phyloP scores from a whole-genome alignment of 2,113 vertebrate genomes.

The Athene cunicularia region DNA sequence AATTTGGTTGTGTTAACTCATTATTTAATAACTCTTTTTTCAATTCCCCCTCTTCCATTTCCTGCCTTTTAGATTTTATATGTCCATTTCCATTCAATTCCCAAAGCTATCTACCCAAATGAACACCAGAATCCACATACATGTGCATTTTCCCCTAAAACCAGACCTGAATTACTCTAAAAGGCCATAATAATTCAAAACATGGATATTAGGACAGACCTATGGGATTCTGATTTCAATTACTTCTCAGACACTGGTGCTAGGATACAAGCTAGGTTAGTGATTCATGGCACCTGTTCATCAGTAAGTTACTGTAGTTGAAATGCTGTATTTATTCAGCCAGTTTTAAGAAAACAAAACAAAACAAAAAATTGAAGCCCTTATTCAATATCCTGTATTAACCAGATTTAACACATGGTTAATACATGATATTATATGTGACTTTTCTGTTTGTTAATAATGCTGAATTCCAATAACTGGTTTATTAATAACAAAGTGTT shows the following conservation, averaged over 20 bases:
- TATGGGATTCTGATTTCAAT: background rate
- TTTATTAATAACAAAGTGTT: constrained; percentile 8
- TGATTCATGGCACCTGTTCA: background rate
- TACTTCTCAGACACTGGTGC: background rate
- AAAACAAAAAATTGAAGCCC: background rate
- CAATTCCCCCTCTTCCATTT: background rate
- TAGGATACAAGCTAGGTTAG: background rate
- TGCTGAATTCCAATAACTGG: background rate
- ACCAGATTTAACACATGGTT: rapidly evolving
- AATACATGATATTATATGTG: background rate
- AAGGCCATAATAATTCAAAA: background rate
- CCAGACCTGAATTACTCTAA: background rate
- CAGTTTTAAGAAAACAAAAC: background rate
- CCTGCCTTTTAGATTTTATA: background rate
- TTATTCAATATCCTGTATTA: background rate
- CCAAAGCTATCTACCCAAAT: background rate
- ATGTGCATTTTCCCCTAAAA: background rate
- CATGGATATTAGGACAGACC: background rate
- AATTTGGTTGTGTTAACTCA: background rate
- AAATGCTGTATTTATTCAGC: background rate
- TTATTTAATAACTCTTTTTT: background rate
- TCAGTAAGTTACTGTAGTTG: background rate
- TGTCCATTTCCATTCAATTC: background rate
- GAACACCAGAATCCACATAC: background rate
- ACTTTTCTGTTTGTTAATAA: background rate